Base-by-base conservation (phyloP, 2,888 invertebrate genomes). In the Drosophila emarginata region DNA sequence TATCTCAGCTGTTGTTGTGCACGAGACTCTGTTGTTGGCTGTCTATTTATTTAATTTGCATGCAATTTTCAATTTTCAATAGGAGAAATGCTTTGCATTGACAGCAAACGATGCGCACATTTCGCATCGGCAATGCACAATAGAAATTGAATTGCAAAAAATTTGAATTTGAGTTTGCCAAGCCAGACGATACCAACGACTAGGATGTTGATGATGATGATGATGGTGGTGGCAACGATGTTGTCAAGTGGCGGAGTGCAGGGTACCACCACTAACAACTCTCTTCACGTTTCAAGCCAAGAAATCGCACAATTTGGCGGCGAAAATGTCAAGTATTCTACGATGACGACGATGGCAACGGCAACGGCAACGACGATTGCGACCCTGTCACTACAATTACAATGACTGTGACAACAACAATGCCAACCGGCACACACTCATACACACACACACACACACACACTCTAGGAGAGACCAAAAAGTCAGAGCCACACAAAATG, bases 21-120 rank as follows among this genome's bases (percentile, higher is more conserved):
- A 12, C 18, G 23, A 15, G 53, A 36, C 26, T 52, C 26, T 32
- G 60, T 23, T 56, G 64, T 60, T 11, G 64, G 71, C 74, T 78
- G 84, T 83, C 80, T 83, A 76, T 87, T 87, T 85, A 86, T 88
- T 88, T 88, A 87, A 85, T 85, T 85, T 85, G 87, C 87, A 85
- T 85, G 85, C 85, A 87, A 88, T 85, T 85, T 85, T 87, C 76
- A 75, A 75, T 88, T 88, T 87, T 87, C 88, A 45, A 88, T 88
- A 79, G 73, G 77, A 74, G 77, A 74, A 77, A 78, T 83, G 67
- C 87, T 76, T 78, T 76, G 72, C 87, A 79, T 78, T 85, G 86
- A 85, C 86, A 79, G 74, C 71, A 77, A 85, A 79, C 87, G 77
- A 75, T 72, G 78, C 67, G 61, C 76, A 73, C 80, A 76, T 68